Evolutionary conservation across 2,888 invertebrate genomes (phyloP).

Genomic region (Thecophora atra): DNA sequence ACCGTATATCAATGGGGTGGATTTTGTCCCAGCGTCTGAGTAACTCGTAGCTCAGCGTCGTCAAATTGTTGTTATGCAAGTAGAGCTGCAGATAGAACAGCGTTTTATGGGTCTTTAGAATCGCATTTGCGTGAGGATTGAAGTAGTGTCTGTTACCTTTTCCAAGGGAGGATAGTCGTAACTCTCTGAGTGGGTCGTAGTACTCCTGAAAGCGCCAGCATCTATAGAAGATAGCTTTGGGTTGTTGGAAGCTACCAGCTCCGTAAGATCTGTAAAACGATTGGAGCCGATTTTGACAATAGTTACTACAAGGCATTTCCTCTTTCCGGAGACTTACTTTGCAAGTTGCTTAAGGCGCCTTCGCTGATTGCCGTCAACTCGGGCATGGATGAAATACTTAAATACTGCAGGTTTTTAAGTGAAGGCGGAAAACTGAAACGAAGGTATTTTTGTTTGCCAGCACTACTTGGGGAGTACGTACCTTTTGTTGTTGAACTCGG

Average conservation of each 20-base stretch:
- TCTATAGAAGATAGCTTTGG: conserved; percentile 71
- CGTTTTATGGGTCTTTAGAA: neutral
- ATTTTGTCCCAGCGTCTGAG: conserved; percentile 79
- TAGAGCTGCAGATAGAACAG: conserved; percentile 69
- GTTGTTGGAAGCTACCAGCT: conserved; percentile 74
- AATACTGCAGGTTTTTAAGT: conserved; percentile 71
- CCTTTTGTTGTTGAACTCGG: conserved; percentile 67
- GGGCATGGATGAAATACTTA: conserved; percentile 77
- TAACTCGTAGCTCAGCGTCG: conserved; percentile 67
- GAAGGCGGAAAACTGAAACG: conserved; percentile 71
- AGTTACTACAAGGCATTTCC: neutral
- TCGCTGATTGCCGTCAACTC: conserved; percentile 70
- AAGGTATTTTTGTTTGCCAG: neutral
- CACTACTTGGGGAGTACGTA: conserved; percentile 47
- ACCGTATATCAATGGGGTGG: conserved; percentile 73
- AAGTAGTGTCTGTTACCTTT: conserved; percentile 66
- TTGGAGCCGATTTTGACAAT: neutral
- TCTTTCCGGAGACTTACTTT: conserved; percentile 53
- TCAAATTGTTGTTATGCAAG: conserved; percentile 75
- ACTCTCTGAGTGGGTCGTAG: conserved; percentile 67
- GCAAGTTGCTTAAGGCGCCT: conserved; percentile 70
- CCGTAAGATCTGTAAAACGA: conserved; percentile 64
- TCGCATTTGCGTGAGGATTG: neutral
- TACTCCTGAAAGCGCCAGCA: conserved; percentile 70
- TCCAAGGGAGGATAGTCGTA: conserved; percentile 74